Percentiles rank a stretch among this genome's conserved stretches.
Conservation (phyloP, 2,888 invertebrate genomes). For the Antheraea assamensis region DNA sequence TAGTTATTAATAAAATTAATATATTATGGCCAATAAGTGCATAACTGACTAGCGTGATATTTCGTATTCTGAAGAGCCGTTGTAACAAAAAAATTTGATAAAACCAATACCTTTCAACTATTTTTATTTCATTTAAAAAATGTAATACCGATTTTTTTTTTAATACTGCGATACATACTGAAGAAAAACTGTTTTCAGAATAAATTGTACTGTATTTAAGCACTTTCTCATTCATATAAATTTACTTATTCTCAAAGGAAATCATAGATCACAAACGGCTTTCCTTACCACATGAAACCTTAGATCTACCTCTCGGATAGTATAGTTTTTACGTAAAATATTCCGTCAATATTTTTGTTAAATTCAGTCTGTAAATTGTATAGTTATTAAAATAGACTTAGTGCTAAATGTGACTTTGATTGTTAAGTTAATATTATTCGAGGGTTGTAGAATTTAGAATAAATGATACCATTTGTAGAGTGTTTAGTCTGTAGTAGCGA, state of each 20-base stretch:
- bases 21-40: background rate
- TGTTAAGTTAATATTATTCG: background rate
- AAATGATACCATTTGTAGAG: conserved; percentile 33
- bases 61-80: background rate
- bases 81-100: too few species aligned
- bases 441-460: conserved; percentile 1
- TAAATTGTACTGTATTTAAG: background rate
- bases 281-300: background rate
- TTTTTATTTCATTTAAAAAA: background rate
- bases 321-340: background rate
- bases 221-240: background rate
- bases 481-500: conserved; percentile 60
- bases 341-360: background rate
- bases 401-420: background rate
- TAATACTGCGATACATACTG: too few species aligned
- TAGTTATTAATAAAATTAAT: background rate
- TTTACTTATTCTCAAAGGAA: background rate
- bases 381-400: background rate
- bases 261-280: background rate
- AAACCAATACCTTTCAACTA: background rate
- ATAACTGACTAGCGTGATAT: background rate
- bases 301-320: background rate
- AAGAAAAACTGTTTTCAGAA: background rate
- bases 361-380: background rate
- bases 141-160: background rate